These are phyloP conservation scores for Ploceus nigricollis DNA, from an alignment of 2,113 vertebrate species.

Conservation along the genomic window DNA sequence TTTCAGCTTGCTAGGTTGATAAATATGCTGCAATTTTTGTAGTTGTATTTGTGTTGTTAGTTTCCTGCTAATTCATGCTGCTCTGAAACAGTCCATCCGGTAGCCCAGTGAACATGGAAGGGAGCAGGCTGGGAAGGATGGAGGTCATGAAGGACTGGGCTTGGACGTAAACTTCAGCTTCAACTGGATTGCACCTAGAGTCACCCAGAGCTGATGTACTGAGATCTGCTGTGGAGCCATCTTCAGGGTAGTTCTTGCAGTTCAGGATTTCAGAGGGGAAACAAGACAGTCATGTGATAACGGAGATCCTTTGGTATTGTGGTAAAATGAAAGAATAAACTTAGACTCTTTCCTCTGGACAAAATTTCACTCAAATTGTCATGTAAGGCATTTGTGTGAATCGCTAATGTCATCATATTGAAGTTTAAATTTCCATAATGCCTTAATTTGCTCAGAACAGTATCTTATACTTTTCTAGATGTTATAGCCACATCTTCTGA, in stretches of 20 bases:
- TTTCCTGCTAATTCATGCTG: not conserved
- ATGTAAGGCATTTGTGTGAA: not conserved
- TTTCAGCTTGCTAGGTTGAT: not conserved
- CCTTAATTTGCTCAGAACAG: not conserved
- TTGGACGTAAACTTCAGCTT: not conserved
- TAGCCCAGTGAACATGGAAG: not conserved
- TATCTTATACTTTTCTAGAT: not conserved
- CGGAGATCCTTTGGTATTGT: not conserved
- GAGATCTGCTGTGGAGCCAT: not conserved
- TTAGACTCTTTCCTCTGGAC: not conserved
- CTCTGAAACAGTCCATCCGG: not conserved
- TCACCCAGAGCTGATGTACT: not conserved
- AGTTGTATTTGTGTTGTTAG: not conserved
- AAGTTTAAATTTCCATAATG: not conserved
- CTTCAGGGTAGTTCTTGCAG: not conserved
- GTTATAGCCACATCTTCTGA: not conserved
- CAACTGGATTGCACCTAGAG: not conserved
- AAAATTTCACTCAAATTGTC: not conserved
- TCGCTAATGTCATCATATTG: not conserved
- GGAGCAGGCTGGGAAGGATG: not conserved
- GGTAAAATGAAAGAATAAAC: not conserved
- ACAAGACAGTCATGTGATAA: rapidly evolving
- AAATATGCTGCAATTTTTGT: not conserved
- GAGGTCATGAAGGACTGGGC: not conserved
- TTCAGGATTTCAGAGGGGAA: not conserved